Evolutionary conservation across 2,888 invertebrate species (phyloP), one percentile per base, ranked within the genome.

Genomic region (Meghimatium bilineatum): DNA sequence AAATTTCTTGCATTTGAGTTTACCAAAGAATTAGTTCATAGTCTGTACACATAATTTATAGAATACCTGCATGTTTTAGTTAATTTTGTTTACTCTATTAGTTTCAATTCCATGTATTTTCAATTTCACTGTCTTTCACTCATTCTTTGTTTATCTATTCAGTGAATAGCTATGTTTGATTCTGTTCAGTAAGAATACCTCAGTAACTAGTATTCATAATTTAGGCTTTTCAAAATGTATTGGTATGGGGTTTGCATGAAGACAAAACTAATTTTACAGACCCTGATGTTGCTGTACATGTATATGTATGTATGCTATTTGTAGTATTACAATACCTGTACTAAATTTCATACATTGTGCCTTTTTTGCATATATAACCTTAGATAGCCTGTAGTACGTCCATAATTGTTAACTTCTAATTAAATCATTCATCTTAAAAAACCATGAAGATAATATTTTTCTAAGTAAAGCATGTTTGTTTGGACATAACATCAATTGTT

Each of bases 281-380:
- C n/a, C 2, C n/a, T 63, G 29, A n/a, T 63, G 8, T 29, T 63
- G n/a, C 5, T 63, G 14, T 63, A n/a, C 14, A 63, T 63, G n/a
- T n/a, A 23, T 63, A 29, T 63, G 63, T 29, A 63, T 63, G 29
- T 63, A 29, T 63, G 63, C n/a, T 60, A 60, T 60, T 63, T 26
- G 12, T 44, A 44, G n/a, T 44, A 63, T 71, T 71, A 38, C 38
- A 38, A 71, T 71, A 8, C 29, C 38, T 71, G 12, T 71, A 71
- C 26, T 71, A 38, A 38, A 71, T 71, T 71, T 38, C 63, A 63
- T 63, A 71, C 5, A 38, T 36, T 71, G 71, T 71, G 71, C 71
- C 71, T 71, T 71, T 69, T n/a, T 44, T 44, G 44, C 44, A 44
- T 44, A 44, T 44, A 5, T 44, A 44, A 44, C 44, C 5, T 44